Conservation (phyloP, 2,797 vertebrate genomes). For the Platyrinchus mystaceus region DNA sequence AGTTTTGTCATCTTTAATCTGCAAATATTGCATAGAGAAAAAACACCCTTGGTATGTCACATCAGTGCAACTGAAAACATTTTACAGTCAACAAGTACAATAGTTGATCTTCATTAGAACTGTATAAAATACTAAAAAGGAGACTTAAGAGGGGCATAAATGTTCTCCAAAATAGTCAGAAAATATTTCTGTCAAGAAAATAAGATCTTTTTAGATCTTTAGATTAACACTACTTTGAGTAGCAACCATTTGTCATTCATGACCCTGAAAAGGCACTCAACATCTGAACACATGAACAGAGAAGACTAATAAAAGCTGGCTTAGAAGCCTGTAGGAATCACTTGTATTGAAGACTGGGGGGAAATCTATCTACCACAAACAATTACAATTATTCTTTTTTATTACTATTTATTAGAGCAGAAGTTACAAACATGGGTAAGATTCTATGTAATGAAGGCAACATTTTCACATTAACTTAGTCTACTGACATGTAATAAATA, state of each 20-base stretch:
- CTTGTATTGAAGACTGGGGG: not conserved
- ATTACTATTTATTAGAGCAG: conserved; percentile 56
- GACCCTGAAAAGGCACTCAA: conserved; percentile 65
- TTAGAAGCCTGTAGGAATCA: not conserved
- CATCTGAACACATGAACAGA: not conserved
- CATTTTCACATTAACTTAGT: conserved; percentile 16
- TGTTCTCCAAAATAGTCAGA: conserved; percentile 29
- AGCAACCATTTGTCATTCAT: conserved; percentile 39
- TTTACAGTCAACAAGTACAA: not conserved
- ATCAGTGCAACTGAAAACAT: conserved; percentile 2
- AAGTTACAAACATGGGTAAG: conserved; percentile 29
- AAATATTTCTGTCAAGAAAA: conserved; percentile 55
- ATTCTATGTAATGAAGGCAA: conserved; percentile 12
- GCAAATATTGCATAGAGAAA: conserved; percentile 34
- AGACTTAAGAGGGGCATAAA: not conserved
- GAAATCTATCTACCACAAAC: conserved; percentile 21
- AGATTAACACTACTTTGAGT: conserved; percentile 46
- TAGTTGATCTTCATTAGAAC: not conserved
- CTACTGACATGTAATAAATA: conserved; percentile 55
- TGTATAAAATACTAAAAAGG: conserved; percentile 15
- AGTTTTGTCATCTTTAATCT: not conserved
- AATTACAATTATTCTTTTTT: not conserved
- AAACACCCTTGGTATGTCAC: not conserved
- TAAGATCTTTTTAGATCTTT: conserved; percentile 7
- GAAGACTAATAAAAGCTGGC: not conserved